Evolutionary conservation across 2,113 vertebrate species (phyloP).

Genomic region (Nyctereutes procyonoides): DNA sequence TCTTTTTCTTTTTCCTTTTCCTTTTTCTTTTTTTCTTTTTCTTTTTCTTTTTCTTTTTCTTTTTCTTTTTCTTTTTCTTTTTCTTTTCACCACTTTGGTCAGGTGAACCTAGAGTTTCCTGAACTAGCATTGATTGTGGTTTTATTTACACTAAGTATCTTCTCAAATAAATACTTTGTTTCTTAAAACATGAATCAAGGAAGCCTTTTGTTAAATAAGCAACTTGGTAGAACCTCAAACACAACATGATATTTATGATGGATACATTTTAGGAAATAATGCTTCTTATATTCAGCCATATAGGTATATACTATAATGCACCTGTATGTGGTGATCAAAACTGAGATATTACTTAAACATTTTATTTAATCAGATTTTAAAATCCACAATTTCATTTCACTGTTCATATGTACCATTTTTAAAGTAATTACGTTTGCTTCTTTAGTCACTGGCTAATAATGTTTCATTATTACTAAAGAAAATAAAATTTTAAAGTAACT

Average conservation of each 20-base stretch:
- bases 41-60: background rate
- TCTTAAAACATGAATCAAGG: background rate
- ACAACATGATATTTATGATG: background rate
- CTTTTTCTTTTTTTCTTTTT: background rate
- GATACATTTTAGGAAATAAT: background rate
- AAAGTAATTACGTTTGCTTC: slow-evolving; percentile 37
- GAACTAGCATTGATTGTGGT: background rate
- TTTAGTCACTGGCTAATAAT: slow-evolving; percentile 22
- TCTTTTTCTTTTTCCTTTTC: background rate
- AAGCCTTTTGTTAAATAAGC: background rate
- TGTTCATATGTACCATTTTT: background rate
- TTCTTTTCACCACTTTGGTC: background rate
- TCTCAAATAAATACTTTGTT: slow-evolving; percentile 26
- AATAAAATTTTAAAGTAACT: slow-evolving; percentile 38
- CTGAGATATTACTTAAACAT: background rate
- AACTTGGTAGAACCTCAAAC: background rate
- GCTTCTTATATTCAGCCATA: background rate
- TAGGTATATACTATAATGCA: background rate
- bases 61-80: too few relatives aligned
- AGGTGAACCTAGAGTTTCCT: slow-evolving; percentile 33
- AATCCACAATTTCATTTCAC: background rate
- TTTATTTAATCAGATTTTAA: slow-evolving; percentile 39
- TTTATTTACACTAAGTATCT: background rate
- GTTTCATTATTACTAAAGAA: slow-evolving; percentile 40
- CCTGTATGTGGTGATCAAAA: background rate